A percentile compares a stretch with the other conserved stretches of the same genome.
These are phyloP conservation scores for Orbicella faveolata DNA, from an alignment of 64 coral and sea anemone species.

Conservation along the genomic window DNA sequence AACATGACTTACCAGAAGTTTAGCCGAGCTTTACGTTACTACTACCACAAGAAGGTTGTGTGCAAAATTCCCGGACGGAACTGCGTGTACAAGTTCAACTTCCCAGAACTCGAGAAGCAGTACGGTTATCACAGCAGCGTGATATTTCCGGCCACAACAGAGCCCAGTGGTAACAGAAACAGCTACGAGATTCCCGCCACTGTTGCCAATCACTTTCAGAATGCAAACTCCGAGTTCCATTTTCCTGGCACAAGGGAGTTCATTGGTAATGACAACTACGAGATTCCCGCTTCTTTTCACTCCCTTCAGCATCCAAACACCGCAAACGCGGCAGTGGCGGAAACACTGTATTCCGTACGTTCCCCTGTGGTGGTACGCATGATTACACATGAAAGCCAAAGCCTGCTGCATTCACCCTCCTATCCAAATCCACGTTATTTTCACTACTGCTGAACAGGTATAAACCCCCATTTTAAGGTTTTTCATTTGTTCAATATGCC, in stretches of 20 bases:
- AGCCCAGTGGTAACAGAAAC: neutral
- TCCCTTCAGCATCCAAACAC: neutral
- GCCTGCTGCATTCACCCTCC: too few relatives aligned
- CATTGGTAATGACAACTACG: neutral
- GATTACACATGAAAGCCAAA: too few relatives aligned
- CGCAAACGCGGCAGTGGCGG: neutral
- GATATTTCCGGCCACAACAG: neutral
- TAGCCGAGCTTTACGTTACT: conserved; percentile 43
- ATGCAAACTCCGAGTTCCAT: neutral
- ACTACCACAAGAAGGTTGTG: conserved; percentile 33
- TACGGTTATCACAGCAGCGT: neutral
- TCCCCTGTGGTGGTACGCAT: too few relatives aligned
- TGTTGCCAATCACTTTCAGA: too few relatives aligned
- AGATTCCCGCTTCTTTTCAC: neutral
- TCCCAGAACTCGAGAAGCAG: neutral
- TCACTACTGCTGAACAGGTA: too few relatives aligned
- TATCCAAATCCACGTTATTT: too few relatives aligned
- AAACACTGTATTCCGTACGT: too few relatives aligned
- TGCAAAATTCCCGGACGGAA: conserved; percentile 33
- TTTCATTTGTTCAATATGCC: too few relatives aligned
- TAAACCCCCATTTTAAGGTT: too few relatives aligned
- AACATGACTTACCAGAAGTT: conserved; percentile 51
- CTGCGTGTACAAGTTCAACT: conserved; percentile 35
- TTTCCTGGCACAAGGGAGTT: neutral
- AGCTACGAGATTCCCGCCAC: neutral